These are phyloP conservation scores for Mionectes macconnelli DNA, from an alignment of 2,113 vertebrate species.

Conservation along the genomic window DNA sequence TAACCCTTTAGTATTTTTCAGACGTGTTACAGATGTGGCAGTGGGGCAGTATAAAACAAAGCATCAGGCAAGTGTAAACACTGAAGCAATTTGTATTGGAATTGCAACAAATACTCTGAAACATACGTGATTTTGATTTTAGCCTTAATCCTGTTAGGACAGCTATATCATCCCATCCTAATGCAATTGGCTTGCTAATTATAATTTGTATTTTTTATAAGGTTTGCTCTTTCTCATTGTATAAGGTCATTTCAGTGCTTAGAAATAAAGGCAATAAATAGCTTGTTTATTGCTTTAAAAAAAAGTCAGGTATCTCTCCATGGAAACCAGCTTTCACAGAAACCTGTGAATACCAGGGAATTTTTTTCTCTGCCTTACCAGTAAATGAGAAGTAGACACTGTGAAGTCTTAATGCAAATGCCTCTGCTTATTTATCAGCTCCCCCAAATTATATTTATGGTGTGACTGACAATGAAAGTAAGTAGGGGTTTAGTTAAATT, in stretches of 20 bases:
- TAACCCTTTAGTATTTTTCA: not conserved
- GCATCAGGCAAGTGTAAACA: not conserved
- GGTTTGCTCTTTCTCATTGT: not conserved
- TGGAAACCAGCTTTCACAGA: constrained; percentile 35
- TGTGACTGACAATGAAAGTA: not conserved
- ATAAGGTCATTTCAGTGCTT: not conserved
- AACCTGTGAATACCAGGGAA: not conserved
- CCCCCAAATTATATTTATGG: not conserved
- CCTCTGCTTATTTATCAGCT: not conserved
- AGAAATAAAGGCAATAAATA: not conserved
- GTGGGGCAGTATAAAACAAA: not conserved
- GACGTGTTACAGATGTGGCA: not conserved
- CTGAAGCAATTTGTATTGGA: not conserved
- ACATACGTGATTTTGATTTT: not conserved
- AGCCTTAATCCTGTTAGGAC: not conserved
- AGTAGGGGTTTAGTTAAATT: not conserved
- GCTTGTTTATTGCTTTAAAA: not conserved
- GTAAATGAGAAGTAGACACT: not conserved
- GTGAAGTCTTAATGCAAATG: not conserved
- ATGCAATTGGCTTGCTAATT: not conserved
- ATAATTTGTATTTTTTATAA: not conserved
- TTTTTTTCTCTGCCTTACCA: not conserved
- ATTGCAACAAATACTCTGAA: not conserved
- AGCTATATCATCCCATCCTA: not conserved
- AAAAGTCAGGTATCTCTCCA: constrained; percentile 7